phyloP scores from a whole-genome alignment of 35 echinoderm and acorn worm species.

The Amphiura filiformis region DNA sequence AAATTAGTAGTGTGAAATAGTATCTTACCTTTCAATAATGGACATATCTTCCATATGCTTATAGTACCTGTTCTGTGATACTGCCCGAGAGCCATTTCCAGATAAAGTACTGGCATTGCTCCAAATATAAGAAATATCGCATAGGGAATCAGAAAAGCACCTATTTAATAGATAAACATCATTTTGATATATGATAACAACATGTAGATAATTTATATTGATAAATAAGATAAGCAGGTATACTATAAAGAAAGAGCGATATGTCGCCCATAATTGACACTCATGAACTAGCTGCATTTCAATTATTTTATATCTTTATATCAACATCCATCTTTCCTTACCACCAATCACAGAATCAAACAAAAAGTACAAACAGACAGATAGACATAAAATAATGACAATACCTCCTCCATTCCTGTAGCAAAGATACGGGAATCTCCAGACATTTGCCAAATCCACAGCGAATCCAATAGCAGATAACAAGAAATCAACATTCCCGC shows the following conservation, averaged over 20 bases:
- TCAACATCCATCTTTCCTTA: too few species aligned
- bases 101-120: slow-evolving; percentile 71
- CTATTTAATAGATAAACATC: too few species aligned
- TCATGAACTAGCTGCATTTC: too few species aligned
- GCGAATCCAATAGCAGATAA: slow-evolving; percentile 75
- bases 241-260: too few species aligned
- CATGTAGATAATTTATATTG: not conserved
- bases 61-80: slow-evolving; percentile 56
- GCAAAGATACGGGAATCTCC: slow-evolving; percentile 71
- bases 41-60: slow-evolving; percentile 79
- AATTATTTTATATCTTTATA: too few species aligned
- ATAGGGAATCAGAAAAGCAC: slow-evolving; percentile 80
- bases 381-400: too few species aligned
- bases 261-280: too few species aligned
- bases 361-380: too few species aligned
- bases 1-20: too few species aligned
- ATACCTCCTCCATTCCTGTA: slow-evolving; percentile 70
- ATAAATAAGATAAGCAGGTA: too few species aligned
- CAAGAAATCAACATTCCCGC: slow-evolving; percentile 68
- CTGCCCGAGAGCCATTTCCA: slow-evolving; percentile 72
- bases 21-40: slow-evolving; percentile 59
- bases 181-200: too few species aligned
- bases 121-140: slow-evolving; percentile 70
- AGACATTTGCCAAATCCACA: slow-evolving; percentile 70
- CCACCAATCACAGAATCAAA: too few species aligned